These are phyloP conservation scores for Dicaeum eximium DNA, from an alignment of 2,113 vertebrate species.

Conservation along the genomic window DNA sequence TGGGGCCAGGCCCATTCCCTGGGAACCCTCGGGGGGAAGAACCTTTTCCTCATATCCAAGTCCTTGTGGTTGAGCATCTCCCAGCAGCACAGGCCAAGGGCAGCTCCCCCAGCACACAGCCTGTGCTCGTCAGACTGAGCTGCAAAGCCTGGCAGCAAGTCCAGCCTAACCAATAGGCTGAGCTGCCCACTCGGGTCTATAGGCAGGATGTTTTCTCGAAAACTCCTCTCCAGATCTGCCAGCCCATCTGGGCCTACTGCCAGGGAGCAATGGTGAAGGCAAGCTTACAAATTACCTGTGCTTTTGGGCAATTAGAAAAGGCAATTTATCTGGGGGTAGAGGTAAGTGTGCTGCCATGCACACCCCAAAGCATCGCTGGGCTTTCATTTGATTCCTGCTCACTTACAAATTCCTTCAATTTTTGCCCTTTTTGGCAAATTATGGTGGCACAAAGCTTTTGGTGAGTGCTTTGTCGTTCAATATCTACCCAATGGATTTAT, in stretches of 20 bases:
- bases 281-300: slow-evolving; percentile 22
- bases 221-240: background rate
- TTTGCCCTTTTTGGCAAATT: background rate
- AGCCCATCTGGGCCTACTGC: slow-evolving; percentile 1
- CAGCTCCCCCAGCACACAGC: rapidly evolving
- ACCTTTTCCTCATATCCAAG: background rate
- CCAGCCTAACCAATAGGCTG: background rate
- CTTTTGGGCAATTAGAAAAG: slow-evolving; percentile 46
- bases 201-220: background rate
- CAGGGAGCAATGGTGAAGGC: background rate
- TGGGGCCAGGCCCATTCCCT: background rate
- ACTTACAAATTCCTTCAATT: background rate
- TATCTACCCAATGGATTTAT: background rate
- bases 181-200: rapidly evolving
- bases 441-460: background rate
- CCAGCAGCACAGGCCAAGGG: rapidly evolving
- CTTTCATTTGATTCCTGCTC: background rate
- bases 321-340: slow-evolving; percentile 19
- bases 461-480: background rate
- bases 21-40: background rate
- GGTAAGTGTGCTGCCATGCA: background rate
- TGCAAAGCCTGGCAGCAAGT: background rate
- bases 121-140: rapidly evolving
- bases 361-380: background rate
- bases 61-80: rapidly evolving